Evolutionary conservation across 1,140 invertebrate species (phyloP).

Genomic region (Cherax quadricarinatus): DNA sequence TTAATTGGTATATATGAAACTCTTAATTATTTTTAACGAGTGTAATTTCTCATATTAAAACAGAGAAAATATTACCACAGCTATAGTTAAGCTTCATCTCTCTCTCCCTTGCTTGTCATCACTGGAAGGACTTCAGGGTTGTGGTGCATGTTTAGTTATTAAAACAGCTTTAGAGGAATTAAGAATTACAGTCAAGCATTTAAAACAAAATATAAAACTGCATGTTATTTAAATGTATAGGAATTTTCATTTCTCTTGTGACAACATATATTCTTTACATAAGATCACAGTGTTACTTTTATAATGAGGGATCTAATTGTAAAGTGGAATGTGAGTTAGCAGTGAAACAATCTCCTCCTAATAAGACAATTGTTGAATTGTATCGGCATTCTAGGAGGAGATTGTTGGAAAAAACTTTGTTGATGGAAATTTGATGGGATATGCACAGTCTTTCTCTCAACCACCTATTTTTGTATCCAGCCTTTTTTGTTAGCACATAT

Average conservation of each 20-base stretch:
- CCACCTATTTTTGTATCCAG: conserved; percentile 32
- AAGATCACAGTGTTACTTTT: not conserved
- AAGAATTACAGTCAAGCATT: not conserved
- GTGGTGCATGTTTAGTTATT: conserved; percentile 31
- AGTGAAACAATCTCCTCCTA: not conserved
- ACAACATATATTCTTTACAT: conserved; percentile 12
- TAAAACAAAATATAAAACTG: not conserved
- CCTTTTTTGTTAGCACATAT: conserved; percentile 26
- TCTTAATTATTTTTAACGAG: not conserved
- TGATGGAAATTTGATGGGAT: conserved; percentile 5
- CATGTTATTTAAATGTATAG: conserved; percentile 9
- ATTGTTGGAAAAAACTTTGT: not conserved
- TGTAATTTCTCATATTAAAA: not conserved
- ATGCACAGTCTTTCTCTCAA: conserved; percentile 28
- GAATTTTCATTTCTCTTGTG: not conserved
- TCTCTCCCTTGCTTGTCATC: not conserved
- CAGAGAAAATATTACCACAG: not conserved
- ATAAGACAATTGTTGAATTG: not conserved
- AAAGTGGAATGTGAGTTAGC: not conserved
- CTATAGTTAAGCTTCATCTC: conserved; percentile 9
- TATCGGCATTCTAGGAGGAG: conserved; percentile 11
- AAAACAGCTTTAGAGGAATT: not conserved
- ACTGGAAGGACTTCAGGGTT: conserved; percentile 5
- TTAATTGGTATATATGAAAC: not conserved
- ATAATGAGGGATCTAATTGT: not conserved